Conservation (phyloP, 2,113 vertebrate species). For the Struthio camelus region DNA sequence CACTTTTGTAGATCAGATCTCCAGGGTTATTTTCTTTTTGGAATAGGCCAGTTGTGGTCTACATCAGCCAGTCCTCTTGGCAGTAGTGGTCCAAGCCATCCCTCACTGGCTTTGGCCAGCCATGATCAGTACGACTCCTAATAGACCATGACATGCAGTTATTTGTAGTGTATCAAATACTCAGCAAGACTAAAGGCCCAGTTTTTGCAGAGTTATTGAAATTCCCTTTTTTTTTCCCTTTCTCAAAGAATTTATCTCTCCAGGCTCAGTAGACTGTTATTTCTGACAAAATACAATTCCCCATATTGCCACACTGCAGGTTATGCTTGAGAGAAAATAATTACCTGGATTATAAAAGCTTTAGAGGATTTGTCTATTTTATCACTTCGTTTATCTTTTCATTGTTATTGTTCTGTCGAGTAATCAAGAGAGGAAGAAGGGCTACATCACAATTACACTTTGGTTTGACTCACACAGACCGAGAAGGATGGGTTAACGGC, state of each 20-base stretch:
- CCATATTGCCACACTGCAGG: not conserved
- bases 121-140: not conserved
- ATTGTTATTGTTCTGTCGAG: not conserved
- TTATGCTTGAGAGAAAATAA: not conserved
- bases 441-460: not conserved
- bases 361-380: slow-evolving; percentile 31
- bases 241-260: not conserved
- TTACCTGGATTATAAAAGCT: not conserved
- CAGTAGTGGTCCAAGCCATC: not conserved
- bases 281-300: not conserved
- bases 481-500: not conserved
- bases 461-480: not conserved
- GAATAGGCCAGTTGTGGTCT: not conserved
- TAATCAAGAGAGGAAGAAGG: not conserved
- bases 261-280: not conserved
- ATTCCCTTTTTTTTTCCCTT: not conserved
- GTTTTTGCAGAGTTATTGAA: not conserved
- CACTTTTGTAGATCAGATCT: slow-evolving; percentile 2
- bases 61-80: not conserved
- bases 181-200: not conserved
- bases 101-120: not conserved
- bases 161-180: not conserved
- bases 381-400: not conserved
- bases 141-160: not conserved
- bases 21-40: slow-evolving; percentile 10